Base-by-base conservation (phyloP, 1,140 invertebrate species). In the Zaprionus vittiger region DNA sequence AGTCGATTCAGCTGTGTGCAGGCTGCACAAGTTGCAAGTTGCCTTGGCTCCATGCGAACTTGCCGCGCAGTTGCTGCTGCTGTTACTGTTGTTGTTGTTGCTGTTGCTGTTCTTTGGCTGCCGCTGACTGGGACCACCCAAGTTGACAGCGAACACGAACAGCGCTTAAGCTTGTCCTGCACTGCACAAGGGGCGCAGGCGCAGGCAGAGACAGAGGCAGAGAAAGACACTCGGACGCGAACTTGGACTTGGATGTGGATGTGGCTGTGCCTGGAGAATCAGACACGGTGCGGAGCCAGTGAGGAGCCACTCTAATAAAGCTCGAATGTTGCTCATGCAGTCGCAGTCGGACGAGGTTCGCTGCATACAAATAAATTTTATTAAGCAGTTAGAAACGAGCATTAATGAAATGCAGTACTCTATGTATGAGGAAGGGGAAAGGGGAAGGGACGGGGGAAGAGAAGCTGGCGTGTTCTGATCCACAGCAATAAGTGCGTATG, bases 141-240 rank as follows among this genome's bases (percentile, higher is more conserved):
- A 92, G 91, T 92, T 91, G 91, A 91, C 91, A 92, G 91, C 73
- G 79, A 92, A 91, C 82, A 92, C 90, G 90, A 90, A 90, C 85
- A 90, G 73, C 85, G 85, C 81, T 90, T 90, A 90, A 90, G 86
- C 85, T 89, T 89, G 84, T 90, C 84, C 84, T 87, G 69, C 60
- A 66, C 20, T 24, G 47, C 47, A n/a, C 38, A 24, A 52, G 47
- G 24, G 20, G 47, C 47, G 47, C 9, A 52, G 20, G 47, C 17
- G 24, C 20, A 22, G 41, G n/a, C 41, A 17, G 4, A 4, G 37
- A 1, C 20, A 55, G 24, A n/a, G 9, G 26, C 14, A 20, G 20
- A 22, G 49, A 3, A 22, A 54, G 17, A 22, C 20, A 26, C 54
- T 28, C 37, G 54, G 34, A 14, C 28, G 38, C 31, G 12, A 12